Base-by-base conservation (phyloP, 2,113 vertebrate genomes). In the Erythrolamprus reginae region DNA sequence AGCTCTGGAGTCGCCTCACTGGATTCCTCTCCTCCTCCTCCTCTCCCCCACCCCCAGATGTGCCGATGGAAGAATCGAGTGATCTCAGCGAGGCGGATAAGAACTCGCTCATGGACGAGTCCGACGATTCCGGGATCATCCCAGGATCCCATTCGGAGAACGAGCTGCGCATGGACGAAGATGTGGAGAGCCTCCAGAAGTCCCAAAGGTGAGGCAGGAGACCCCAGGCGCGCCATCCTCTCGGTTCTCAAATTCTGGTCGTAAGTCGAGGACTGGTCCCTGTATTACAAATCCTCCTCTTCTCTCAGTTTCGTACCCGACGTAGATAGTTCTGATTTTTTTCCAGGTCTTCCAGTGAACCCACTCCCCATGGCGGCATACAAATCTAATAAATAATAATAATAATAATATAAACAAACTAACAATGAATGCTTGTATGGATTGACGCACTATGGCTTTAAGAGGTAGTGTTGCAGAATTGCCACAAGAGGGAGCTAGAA, bases 11-110 rank as follows among this genome's bases (percentile, higher is more conserved):
- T 33, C 7, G 47, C 48, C 15, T 48, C 4, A 10, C 0, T 45
- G 19, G 61, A 3, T 28, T 88, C 21, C 17, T 9, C 4, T 17
- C 45, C 12, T 55, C 5, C 56, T 55, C 5, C 56, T 88, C 21
- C 17, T 9, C 4, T 17, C 45, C 12, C 23, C 5, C 56, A n/a
- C n/a, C 23, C 45, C 3, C 82, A 10, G 98, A 99, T 90, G 97
- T 98, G 85, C 96, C 97, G 0, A 98, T 98, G 98, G 98, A 99
- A 92, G 98, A 98, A 90, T 97, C 95, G 84, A 96, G 95, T 0
- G 98, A 98, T 17, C 98, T 97, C 85, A 96, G 96, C 0, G 97
- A 97, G 48, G 93, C 97, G 0, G 98, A 98, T 92, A 99, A 98
- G 93, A 97, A 96, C 19, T 95, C 97, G 17, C 92, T 97, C 56